Percentiles rank a stretch among this genome's conserved stretches.
Evolutionary conservation across 2,888 invertebrate species (phyloP).

Genomic region (Xestia xanthographa): DNA sequence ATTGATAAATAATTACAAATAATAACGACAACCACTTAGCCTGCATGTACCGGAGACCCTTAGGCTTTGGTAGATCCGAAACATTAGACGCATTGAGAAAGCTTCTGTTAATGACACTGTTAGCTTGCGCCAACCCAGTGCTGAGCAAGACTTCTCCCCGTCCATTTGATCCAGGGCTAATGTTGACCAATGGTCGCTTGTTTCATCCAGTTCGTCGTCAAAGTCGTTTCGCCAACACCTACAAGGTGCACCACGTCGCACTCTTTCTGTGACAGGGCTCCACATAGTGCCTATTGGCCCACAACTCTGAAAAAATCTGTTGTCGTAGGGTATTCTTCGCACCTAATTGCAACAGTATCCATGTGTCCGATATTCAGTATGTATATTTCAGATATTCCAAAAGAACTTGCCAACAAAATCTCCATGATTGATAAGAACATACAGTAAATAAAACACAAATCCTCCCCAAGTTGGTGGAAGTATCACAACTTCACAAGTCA

Average conservation of each 20-base stretch:
- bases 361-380: background rate
- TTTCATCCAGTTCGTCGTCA: background rate
- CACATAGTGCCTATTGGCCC: background rate
- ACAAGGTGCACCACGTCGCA: background rate
- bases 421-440: background rate
- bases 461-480: background rate
- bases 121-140: background rate
- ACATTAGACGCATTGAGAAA: background rate
- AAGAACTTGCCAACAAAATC: background rate
- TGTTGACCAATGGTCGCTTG: background rate
- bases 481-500: slow-evolving; percentile 21
- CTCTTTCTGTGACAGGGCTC: background rate
- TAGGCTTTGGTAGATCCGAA: background rate
- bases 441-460: slow-evolving; percentile 9
- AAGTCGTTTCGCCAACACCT: background rate
- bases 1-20: slow-evolving; percentile 10
- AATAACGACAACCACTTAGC: background rate
- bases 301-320: background rate
- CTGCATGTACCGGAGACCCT: background rate
- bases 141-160: background rate
- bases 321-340: background rate
- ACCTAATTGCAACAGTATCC: background rate
- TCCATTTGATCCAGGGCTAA: background rate
- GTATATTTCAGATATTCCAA: background rate
- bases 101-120: background rate